Percentiles rank a stretch among this genome's conserved stretches.
Conservation (phyloP, 2,888 invertebrate genomes). For the Crioceris asparagi region DNA sequence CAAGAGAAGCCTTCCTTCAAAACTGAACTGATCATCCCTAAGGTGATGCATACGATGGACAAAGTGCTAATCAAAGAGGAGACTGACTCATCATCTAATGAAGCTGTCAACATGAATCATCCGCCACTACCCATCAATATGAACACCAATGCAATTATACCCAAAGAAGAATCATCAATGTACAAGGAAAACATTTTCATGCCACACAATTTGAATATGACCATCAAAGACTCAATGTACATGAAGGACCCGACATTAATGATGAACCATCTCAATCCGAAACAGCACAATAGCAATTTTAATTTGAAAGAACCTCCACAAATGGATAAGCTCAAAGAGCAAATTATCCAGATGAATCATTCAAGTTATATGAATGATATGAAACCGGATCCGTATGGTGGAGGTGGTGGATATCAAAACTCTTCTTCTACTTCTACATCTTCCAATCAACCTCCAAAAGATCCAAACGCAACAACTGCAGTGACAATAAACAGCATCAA, state of each 20-base stretch:
- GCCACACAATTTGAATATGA: constrained; percentile 25
- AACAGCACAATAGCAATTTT: constrained; percentile 27
- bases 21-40: constrained; percentile 53
- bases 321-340: constrained; percentile 26
- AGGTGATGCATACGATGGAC: constrained; percentile 44
- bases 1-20: constrained; percentile 41
- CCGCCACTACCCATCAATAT: constrained; percentile 23
- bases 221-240: constrained; percentile 26
- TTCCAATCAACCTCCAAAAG: constrained; percentile 10
- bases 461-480: constrained; percentile 16
- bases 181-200: constrained; percentile 22
- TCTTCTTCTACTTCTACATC: too few relatives aligned
- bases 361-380: constrained; percentile 25
- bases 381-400: constrained; percentile 24
- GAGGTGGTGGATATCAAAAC: constrained; percentile 13
- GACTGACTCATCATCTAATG: constrained; percentile 30
- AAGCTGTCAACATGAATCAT: constrained; percentile 25
- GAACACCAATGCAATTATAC: constrained; percentile 13
- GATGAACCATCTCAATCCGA: constrained; percentile 22
- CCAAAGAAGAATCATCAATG: constrained; percentile 12
- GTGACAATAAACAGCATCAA: constrained; percentile 17
- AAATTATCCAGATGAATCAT: constrained; percentile 31
- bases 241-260: constrained; percentile 29
- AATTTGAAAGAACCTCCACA: constrained; percentile 26
- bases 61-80: constrained; percentile 39